Evolutionary conservation across 2,888 invertebrate species (phyloP).

Genomic region (Brachynemurus nebulosus): DNA sequence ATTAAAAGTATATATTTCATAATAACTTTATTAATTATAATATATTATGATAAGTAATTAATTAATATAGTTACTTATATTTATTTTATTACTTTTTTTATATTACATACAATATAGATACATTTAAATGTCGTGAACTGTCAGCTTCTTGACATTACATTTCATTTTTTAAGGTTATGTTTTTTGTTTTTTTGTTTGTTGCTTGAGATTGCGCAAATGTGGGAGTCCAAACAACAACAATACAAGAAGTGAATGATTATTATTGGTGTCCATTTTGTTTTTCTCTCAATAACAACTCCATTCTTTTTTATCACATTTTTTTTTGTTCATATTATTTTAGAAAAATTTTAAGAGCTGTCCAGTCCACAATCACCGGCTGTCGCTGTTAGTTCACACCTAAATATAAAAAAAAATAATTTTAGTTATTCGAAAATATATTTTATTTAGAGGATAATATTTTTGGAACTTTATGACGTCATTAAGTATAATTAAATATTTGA

Average conservation of each 20-base stretch:
- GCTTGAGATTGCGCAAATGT: too few species aligned
- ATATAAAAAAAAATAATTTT: neutral
- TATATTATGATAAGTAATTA: conserved; percentile 5
- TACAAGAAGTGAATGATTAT: too few species aligned
- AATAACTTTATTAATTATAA: neutral
- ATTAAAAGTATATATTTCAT: neutral
- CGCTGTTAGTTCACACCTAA: conserved; percentile 8
- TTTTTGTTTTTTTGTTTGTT: neutral
- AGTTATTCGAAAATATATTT: neutral
- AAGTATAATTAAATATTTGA: too few species aligned
- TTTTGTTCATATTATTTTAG: too few species aligned
- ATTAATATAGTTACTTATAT: conserved; percentile 9
- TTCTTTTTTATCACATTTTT: too few species aligned
- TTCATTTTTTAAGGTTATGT: neutral
- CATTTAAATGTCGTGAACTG: conserved; percentile 3
- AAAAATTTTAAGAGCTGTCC: too few species aligned
- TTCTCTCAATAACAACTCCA: too few species aligned
- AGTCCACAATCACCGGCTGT: neutral
- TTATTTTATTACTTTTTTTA: conserved; percentile 7
- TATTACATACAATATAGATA: conserved; percentile 7
- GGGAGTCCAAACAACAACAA: too few species aligned
- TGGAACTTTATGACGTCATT: too few species aligned
- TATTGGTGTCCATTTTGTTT: too few species aligned
- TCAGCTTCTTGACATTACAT: neutral
- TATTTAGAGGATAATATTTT: neutral